Base-by-base conservation (phyloP, 2,888 invertebrate species). In the Heteromurus nitidus region DNA sequence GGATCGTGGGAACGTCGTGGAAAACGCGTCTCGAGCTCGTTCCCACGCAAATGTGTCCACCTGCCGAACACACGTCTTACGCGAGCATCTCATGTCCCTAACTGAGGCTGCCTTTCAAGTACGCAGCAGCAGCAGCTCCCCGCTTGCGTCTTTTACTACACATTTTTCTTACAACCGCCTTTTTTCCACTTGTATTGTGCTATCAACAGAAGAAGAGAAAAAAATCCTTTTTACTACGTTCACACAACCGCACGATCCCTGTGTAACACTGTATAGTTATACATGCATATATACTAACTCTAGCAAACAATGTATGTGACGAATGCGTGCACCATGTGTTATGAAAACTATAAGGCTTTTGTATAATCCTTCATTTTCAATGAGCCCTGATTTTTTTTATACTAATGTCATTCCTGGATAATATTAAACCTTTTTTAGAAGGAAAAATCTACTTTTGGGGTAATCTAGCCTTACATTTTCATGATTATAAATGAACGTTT, bases 1-100 rank as follows among this genome's bases (percentile, higher is more conserved):
- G 24, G 70, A 84, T 83, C 88, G 88, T 87, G 88, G 88, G 88
- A 88, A 88, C 86, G 87, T 86, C 85, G 83, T 74, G 69, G 69
- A 68, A 70, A 79, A 69, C 68, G 58, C 58, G 85, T 83, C 69
- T 60, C 75, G 80, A 82, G 81, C 87, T 86, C 87, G 92, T 88
- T 88, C 88, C 88, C 88, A 88, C 87, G 87, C 86, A 86, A 80
- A 77, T 83, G 75, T 72, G 72, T 85, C 87, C 88, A 88, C 88
- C 88, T 88, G 88, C 87, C 85, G 72, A 83, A 85, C 85, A 85
- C 85, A 83, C 82, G 84, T 81, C 84, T 82, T 84, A 85, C 83
- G 83, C 85, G 85, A 83, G 85, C 85, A 81, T 76, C 70, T 31
- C 53, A 68, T 69, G 68, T 79, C 73, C 82, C 79, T 82, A 73